phyloP scores from a whole-genome alignment of 2,888 invertebrate species.

The Zele albiditarsus region DNA sequence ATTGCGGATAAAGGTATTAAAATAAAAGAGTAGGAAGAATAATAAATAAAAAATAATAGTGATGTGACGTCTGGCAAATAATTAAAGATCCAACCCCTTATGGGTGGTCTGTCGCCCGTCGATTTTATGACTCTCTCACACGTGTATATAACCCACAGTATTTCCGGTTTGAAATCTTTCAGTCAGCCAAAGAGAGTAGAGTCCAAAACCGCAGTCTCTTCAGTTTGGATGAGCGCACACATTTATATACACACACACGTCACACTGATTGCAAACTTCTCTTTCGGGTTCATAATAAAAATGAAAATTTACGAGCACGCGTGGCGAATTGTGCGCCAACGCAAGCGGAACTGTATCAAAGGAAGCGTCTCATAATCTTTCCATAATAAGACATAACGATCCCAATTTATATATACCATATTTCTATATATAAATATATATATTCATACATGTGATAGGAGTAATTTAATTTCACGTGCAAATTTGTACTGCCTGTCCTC shows the following conservation, averaged over 20 bases:
- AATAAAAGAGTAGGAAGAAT: neutral
- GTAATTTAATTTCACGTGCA: conserved; percentile 19
- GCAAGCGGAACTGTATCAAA: conserved; percentile 35
- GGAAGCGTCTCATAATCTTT: conserved; percentile 26
- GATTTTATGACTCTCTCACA: conserved; percentile 1
- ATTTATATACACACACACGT: conserved; percentile 1
- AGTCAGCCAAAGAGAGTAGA: neutral
- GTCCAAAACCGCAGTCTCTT: conserved; percentile 7
- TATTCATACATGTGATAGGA: neutral
- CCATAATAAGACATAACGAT: conserved; percentile 39
- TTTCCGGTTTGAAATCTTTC: neutral
- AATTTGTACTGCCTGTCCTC: conserved; percentile 12
- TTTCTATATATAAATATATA: conserved; percentile 1
- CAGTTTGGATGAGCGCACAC: neutral
- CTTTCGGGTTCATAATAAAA: conserved; percentile 25
- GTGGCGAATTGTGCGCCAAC: conserved; percentile 42
- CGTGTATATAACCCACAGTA: neutral
- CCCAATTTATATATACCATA: conserved; percentile 5
- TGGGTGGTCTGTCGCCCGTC: conserved; percentile 9
- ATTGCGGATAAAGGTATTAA: too few relatives aligned
- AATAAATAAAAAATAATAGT: neutral
- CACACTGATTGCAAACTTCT: conserved; percentile 22
- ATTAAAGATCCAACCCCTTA: conserved; percentile 1
- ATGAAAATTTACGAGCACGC: conserved; percentile 43
- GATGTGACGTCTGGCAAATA: neutral